Evolutionary conservation across 2,113 vertebrate species (phyloP).

Genomic region (Proterorhinus semilunaris): DNA sequence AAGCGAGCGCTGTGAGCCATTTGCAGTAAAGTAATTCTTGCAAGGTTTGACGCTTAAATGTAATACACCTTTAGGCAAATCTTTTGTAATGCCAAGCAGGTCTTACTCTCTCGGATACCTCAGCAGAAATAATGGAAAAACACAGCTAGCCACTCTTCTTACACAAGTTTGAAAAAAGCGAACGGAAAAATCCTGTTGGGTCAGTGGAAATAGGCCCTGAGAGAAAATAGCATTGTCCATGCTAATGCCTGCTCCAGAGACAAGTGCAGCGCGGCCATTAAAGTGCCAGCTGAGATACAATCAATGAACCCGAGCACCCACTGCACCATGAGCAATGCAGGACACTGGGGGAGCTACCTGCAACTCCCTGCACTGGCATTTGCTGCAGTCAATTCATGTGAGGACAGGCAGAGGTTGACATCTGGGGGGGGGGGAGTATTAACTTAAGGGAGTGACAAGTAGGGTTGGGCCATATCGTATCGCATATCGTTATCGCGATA

Average conservation of each 20-base stretch:
- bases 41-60: no score
- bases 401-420: not conserved
- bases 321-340: slow-evolving; percentile 50
- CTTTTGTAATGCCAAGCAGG: no score
- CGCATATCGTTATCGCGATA: no score
- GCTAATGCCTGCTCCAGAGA: slow-evolving; percentile 71
- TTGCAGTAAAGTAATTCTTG: no score
- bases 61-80: no score
- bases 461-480: no score
- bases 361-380: slow-evolving; percentile 23
- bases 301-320: slow-evolving; percentile 74
- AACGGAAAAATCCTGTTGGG: slow-evolving; percentile 78
- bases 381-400: slow-evolving; percentile 9
- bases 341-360: slow-evolving; percentile 53
- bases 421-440: no score
- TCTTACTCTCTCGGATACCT: slow-evolving; percentile 5
- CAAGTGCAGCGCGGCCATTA: slow-evolving; percentile 76
- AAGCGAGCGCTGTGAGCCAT: no score
- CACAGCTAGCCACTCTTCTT: slow-evolving; percentile 67
- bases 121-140: slow-evolving; percentile 78
- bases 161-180: slow-evolving; percentile 69
- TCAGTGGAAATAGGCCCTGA: slow-evolving; percentile 81
- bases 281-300: slow-evolving; percentile 78
- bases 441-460: no score
- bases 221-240: slow-evolving; percentile 80